Percentiles rank a stretch among this genome's conserved stretches.
These are phyloP conservation scores for Drosophila triauraria DNA, from an alignment of 1,140 invertebrate species.

Conservation along the genomic window DNA sequence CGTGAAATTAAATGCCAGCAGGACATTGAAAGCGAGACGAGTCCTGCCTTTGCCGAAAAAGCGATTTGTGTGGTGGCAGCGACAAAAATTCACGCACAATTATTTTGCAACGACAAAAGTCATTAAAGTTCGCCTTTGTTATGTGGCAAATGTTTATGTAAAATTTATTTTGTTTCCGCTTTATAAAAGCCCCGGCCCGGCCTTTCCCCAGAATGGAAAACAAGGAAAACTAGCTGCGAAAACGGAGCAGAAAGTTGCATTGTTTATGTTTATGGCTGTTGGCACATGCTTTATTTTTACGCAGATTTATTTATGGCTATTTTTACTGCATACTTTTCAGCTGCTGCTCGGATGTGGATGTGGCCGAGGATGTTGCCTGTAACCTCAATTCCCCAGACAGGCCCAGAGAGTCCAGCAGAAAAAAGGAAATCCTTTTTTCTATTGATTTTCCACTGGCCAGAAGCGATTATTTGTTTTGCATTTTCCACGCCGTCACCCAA, in stretches of 20 bases:
- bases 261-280: conserved; percentile 67
- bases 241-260: conserved; percentile 60
- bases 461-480: conserved; percentile 65
- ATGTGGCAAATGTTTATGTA: conserved; percentile 73
- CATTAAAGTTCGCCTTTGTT: conserved; percentile 73
- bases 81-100: conserved; percentile 77
- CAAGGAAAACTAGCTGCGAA: conserved; percentile 31
- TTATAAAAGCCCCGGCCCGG: conserved; percentile 37
- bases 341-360: conserved; percentile 24
- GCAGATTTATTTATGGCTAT: conserved; percentile 66
- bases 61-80: conserved; percentile 35
- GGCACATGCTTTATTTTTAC: conserved; percentile 66
- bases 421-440: conserved; percentile 48
- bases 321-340: conserved; percentile 62
- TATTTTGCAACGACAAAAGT: conserved; percentile 82
- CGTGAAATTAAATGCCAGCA: conserved; percentile 83
- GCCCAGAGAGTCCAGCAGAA: conserved; percentile 8
- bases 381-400: conserved; percentile 57
- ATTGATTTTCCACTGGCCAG: conserved; percentile 54
- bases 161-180: conserved; percentile 74
- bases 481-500: conserved; percentile 63
- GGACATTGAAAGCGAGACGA: conserved; percentile 71
- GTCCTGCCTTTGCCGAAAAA: conserved; percentile 24
- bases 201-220: conserved; percentile 15
- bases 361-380: conserved; percentile 15